Evolutionary conservation across 23 tunicate genomes (phyloP).

Genomic region (Phallusia fumigata): DNA sequence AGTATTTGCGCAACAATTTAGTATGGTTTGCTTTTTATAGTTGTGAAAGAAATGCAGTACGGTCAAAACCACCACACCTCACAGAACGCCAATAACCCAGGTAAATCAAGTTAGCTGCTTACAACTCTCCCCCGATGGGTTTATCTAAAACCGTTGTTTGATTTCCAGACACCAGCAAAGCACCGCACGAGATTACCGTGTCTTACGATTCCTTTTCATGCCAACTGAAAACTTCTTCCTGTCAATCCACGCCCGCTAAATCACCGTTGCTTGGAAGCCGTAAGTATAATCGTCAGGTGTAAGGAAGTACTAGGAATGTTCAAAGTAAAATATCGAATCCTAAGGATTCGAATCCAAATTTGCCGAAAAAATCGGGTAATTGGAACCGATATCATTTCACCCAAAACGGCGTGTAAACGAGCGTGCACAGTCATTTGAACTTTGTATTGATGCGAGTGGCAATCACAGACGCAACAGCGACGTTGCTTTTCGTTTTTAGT

Average conservation of each 20-base stretch:
- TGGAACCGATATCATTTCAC: no score
- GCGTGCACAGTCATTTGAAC: no score
- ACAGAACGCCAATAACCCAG: no score
- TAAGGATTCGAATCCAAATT: no score
- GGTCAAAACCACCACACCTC: not conserved
- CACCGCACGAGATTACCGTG: not conserved
- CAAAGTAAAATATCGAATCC: no score
- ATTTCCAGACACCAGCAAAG: not conserved
- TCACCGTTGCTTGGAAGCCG: not conserved
- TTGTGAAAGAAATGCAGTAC: not conserved
- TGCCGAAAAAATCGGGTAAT: no score
- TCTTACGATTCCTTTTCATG: constrained; percentile 26
- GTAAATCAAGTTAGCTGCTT: not conserved
- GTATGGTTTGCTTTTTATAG: not conserved
- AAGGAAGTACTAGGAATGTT: no score
- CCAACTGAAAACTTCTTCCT: constrained; percentile 28
- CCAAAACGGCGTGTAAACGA: no score
- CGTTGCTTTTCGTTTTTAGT: no score
- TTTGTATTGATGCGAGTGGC: no score
- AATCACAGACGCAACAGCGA: no score
- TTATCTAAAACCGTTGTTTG: not conserved
- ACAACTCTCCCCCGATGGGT: not conserved
- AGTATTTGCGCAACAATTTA: not conserved
- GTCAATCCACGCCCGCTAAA: constrained; percentile 45
- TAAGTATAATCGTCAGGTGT: no score